phyloP scores from a whole-genome alignment of 2,888 invertebrate genomes.

The Lepidochitona cinerea region DNA sequence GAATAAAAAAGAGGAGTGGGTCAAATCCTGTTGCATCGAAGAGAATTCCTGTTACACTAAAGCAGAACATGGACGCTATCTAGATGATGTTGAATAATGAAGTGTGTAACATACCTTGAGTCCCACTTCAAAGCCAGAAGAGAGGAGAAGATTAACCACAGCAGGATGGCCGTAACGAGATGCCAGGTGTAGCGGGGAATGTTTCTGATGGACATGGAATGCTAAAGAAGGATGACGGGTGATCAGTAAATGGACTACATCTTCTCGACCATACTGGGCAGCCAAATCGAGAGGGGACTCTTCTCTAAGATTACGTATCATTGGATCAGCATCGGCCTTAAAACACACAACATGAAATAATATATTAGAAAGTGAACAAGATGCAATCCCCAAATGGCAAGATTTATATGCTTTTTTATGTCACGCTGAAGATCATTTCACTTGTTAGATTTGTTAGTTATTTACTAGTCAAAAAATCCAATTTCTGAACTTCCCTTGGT shows the following conservation, averaged over 20 bases:
- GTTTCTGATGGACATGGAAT: conserved; percentile 76
- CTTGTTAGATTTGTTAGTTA: too few relatives aligned
- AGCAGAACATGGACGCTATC: too few relatives aligned
- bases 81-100: too few relatives aligned
- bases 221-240: conserved; percentile 81
- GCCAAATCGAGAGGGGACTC: conserved; percentile 96
- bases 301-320: conserved; percentile 86
- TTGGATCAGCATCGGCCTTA: conserved; percentile 87
- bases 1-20: too few relatives aligned
- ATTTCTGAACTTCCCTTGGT: too few relatives aligned
- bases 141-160: conserved; percentile 86
- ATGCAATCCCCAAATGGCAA: too few relatives aligned
- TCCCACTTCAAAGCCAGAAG: conserved; percentile 91
- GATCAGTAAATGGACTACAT: conserved; percentile 89
- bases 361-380: neutral
- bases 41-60: too few relatives aligned
- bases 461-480: too few relatives aligned
- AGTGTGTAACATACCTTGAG: conserved; percentile 66
- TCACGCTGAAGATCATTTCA: too few relatives aligned
- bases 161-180: conserved; percentile 83
- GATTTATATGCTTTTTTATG: too few relatives aligned
- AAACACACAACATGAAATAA: neutral
- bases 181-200: conserved; percentile 93
- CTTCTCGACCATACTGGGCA: conserved; percentile 80
- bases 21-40: too few relatives aligned